A percentile compares a stretch with the other conserved stretches of the same genome.
phyloP scores from a whole-genome alignment of 2,888 invertebrate genomes.

The Cheilosia impressa region DNA sequence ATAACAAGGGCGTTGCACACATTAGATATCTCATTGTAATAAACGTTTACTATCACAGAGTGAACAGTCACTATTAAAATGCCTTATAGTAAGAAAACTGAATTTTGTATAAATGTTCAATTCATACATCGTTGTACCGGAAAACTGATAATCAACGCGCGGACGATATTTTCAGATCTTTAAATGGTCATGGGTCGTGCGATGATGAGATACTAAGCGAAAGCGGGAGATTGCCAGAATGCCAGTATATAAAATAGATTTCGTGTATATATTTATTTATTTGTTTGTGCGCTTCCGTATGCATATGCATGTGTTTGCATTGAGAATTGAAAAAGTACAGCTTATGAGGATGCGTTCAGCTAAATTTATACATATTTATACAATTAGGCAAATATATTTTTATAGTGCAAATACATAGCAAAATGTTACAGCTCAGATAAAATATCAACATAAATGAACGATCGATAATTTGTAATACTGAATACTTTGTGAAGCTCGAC shows the following conservation, averaged over 20 bases:
- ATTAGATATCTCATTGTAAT: conserved; percentile 23
- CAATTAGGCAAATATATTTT: no score
- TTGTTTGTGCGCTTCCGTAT: conserved; percentile 1
- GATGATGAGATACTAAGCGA: conserved; percentile 49
- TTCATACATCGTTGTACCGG: conserved; percentile 7
- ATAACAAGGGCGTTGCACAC: conserved; percentile 17
- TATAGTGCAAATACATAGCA: no score
- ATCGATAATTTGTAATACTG: no score
- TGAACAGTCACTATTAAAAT: neutral
- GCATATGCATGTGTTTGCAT: neutral
- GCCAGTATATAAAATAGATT: conserved; percentile 18
- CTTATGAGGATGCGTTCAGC: no score
- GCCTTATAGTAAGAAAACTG: neutral
- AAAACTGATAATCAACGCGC: conserved; percentile 65
- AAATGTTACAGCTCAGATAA: no score
- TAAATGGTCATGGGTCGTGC: conserved; percentile 66
- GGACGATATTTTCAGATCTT: conserved; percentile 41
- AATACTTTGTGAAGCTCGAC: no score
- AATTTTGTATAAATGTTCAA: neutral
- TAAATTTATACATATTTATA: no score
- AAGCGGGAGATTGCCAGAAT: conserved; percentile 15
- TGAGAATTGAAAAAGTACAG: no score
- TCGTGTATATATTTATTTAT: conserved; percentile 13
- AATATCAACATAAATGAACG: no score
- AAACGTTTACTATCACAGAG: neutral